Conservation (phyloP, 2,113 vertebrate genomes). For the Chloropsis hardwickii region DNA sequence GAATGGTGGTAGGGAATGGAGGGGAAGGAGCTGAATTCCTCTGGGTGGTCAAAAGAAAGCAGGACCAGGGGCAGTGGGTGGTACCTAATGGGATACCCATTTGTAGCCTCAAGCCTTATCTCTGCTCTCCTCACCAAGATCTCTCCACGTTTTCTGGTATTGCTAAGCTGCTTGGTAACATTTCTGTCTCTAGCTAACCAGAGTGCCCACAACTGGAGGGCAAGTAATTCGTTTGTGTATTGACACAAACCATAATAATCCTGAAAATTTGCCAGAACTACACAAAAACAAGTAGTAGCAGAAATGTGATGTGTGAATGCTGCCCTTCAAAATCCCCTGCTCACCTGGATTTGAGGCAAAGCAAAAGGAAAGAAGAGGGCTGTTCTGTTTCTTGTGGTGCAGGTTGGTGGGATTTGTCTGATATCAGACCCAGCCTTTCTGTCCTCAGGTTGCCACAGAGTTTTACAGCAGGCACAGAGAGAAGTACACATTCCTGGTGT, state of each 20-base stretch:
- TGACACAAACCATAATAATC: not conserved
- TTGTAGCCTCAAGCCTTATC: not conserved
- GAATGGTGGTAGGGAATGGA: not conserved
- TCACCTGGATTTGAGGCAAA: not conserved
- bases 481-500: not conserved
- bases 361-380: accelerated
- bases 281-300: not conserved
- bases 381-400: not conserved
- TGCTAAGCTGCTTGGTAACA: not conserved
- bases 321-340: not conserved
- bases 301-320: not conserved
- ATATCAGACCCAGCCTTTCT: not conserved
- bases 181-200: not conserved
- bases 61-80: not conserved
- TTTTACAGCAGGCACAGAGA: not conserved
- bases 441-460: not conserved
- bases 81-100: not conserved
- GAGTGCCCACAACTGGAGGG: not conserved
- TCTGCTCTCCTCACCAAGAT: not conserved
- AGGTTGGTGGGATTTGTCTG: not conserved
- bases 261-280: not conserved
- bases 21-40: not conserved
- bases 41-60: not conserved
- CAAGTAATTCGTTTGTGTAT: not conserved
- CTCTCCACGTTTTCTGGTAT: not conserved